A percentile compares a stretch with the other conserved stretches of the same genome.
Conservation (phyloP, 1,140 invertebrate genomes). For the Drosophila repleta region DNA sequence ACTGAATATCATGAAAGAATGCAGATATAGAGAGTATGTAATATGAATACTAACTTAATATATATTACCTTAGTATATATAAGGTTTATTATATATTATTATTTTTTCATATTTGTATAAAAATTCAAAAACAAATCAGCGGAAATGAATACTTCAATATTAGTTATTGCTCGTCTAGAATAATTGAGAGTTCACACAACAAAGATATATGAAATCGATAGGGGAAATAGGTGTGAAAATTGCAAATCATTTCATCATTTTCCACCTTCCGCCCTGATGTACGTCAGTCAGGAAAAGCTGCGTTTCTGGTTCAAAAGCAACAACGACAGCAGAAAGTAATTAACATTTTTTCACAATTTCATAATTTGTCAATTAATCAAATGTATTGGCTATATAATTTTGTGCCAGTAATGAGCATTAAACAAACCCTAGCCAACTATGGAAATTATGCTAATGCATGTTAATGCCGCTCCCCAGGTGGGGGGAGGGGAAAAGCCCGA, state of each 20-base stretch:
- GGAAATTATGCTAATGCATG: constrained; percentile 2
- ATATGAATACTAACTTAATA: no score
- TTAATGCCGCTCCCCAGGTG: background rate
- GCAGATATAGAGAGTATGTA: no score
- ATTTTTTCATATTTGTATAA: no score
- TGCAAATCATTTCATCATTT: background rate
- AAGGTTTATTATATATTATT: no score
- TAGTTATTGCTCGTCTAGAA: no score
- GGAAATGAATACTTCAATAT: no score
- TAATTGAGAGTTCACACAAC: no score
- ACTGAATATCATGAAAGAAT: no score
- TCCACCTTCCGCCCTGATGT: background rate
- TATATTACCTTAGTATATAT: no score
- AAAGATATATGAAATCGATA: no score
- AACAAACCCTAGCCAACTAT: constrained; percentile 1
- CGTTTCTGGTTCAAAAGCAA: constrained; percentile 7
- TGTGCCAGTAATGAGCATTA: constrained; percentile 6
- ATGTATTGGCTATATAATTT: constrained; percentile 16
- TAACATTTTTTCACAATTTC: constrained; percentile 8
- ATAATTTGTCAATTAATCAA: constrained; percentile 22
- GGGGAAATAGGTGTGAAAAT: background rate
- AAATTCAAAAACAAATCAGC: no score
- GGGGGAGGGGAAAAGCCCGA: background rate
- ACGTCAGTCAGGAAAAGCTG: background rate
- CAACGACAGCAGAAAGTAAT: constrained; percentile 10